A percentile compares a stretch with the other conserved stretches of the same genome.
Evolutionary conservation across 2,113 vertebrate genomes (phyloP).

Genomic region (Ivindomyrus marchei): DNA sequence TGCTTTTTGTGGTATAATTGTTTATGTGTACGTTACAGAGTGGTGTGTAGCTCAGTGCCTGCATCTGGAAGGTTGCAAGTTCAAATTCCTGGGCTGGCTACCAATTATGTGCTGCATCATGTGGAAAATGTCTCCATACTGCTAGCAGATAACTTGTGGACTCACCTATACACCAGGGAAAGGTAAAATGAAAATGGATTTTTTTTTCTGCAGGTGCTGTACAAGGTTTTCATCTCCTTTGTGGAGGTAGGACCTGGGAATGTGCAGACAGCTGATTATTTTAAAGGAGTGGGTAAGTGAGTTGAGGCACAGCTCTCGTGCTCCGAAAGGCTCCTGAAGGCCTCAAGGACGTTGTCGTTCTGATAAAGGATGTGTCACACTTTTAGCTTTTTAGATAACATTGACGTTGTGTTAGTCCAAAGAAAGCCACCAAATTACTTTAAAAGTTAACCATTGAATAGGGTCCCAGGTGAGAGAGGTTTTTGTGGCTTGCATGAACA

Average conservation of each 20-base stretch:
- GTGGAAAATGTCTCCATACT: background rate
- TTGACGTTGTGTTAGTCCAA: background rate
- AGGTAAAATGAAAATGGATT: background rate
- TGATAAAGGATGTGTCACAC: background rate
- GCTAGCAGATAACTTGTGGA: background rate
- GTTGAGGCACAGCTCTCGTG: background rate
- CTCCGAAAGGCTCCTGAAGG: background rate
- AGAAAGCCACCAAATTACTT: background rate
- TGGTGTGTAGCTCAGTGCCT: background rate
- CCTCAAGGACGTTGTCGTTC: background rate
- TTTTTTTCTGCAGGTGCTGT: constrained; percentile 68
- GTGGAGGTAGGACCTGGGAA: constrained; percentile 82
- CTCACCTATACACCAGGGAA: background rate
- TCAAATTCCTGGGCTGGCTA: background rate
- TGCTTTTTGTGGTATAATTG: background rate
- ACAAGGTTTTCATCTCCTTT: constrained; percentile 95
- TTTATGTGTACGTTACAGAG: background rate
- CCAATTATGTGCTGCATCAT: background rate
- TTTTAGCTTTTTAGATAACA: background rate
- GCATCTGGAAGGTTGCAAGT: background rate
- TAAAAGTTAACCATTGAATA: background rate
- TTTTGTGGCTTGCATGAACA: background rate
- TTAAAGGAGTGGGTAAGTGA: constrained; percentile 92
- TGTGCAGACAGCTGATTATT: constrained; percentile 75
- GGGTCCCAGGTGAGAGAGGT: background rate